phyloP scores from a whole-genome alignment of 2,797 vertebrate species.

The Cottoperca gobio region DNA sequence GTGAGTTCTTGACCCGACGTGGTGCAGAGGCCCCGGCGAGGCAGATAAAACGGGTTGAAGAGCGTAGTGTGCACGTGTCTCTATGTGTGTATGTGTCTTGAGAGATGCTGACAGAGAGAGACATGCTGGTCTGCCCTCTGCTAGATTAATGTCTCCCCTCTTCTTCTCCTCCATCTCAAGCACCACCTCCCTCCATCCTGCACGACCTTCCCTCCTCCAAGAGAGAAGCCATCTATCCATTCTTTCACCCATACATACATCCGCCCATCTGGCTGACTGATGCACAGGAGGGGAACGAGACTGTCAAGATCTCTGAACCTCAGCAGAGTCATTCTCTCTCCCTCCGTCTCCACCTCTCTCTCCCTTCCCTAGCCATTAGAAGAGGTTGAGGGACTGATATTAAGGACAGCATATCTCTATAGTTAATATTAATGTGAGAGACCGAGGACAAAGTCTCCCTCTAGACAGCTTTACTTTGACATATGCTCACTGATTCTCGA shows the following conservation, averaged over 20 bases:
- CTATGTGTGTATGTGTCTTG: conserved; percentile 16
- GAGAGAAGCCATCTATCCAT: conserved; percentile 76
- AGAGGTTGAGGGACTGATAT: conserved; percentile 71
- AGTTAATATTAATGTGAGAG: conserved; percentile 81
- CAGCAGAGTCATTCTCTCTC: conserved; percentile 66
- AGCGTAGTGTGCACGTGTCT: not conserved
- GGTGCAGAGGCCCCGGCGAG: conserved; percentile 25
- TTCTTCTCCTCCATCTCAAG: conserved; percentile 71
- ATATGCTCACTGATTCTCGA: conserved; percentile 70
- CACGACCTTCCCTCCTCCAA: conserved; percentile 78
- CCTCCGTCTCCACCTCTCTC: conserved; percentile 33
- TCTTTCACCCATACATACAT: conserved; percentile 68
- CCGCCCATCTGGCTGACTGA: conserved; percentile 79
- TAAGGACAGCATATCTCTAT: conserved; percentile 73
- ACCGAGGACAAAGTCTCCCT: conserved; percentile 80
- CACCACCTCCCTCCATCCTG: conserved; percentile 69
- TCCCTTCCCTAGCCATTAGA: conserved; percentile 59
- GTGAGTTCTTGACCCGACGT: conserved; percentile 47
- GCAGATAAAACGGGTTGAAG: conserved; percentile 21
- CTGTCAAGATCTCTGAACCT: conserved; percentile 81
- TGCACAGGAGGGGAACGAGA: conserved; percentile 78
- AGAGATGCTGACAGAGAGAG: conserved; percentile 35
- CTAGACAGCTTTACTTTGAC: conserved; percentile 77
- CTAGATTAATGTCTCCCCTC: conserved; percentile 78
- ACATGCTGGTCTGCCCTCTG: conserved; percentile 64